Evolutionary conservation across 2,888 invertebrate species (phyloP).

Genomic region (Napeogenes sylphis): DNA sequence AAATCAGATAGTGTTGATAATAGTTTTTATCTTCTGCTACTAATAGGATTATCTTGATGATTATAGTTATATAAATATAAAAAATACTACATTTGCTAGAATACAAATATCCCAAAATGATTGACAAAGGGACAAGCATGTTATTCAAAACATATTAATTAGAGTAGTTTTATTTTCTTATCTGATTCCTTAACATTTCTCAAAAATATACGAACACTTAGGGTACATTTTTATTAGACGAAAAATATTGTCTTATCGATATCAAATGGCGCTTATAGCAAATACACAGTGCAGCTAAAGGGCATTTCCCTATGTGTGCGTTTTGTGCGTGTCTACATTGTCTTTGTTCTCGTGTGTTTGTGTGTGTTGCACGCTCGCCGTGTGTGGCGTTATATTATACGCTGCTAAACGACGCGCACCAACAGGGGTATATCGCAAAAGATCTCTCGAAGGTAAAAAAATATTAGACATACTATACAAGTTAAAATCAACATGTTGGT

Average conservation of each 20-base stretch:
- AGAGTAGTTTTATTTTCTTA: conserved; percentile 51
- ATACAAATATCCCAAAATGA: conserved; percentile 50
- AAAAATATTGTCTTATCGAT: conserved; percentile 22
- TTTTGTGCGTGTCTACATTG: conserved; percentile 78
- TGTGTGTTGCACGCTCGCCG: conserved; percentile 79
- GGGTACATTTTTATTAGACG: conserved; percentile 19
- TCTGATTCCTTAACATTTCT: conserved; percentile 20
- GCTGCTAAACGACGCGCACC: conserved; percentile 74
- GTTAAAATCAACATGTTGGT: conserved; percentile 62
- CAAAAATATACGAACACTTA: conserved; percentile 24
- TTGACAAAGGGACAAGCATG: conserved; percentile 71
- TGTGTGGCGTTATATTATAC: conserved; percentile 73
- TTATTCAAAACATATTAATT: conserved; percentile 41
- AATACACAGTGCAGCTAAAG: conserved; percentile 73
- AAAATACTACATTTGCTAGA: conserved; percentile 42
- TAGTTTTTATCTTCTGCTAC: conserved; percentile 52
- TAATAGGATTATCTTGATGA: conserved; percentile 46
- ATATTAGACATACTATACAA: conserved; percentile 64
- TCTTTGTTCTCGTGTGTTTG: conserved; percentile 78
- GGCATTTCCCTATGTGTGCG: conserved; percentile 69
- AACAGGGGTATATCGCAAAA: conserved; percentile 96
- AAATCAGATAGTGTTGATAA: conserved; percentile 33
- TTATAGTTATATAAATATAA: conserved; percentile 47
- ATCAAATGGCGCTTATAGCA: conserved; percentile 62
- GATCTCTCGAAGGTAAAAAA: conserved; percentile 97